Conservation (phyloP, 2,113 vertebrate species). For the Eolophus roseicapilla region DNA sequence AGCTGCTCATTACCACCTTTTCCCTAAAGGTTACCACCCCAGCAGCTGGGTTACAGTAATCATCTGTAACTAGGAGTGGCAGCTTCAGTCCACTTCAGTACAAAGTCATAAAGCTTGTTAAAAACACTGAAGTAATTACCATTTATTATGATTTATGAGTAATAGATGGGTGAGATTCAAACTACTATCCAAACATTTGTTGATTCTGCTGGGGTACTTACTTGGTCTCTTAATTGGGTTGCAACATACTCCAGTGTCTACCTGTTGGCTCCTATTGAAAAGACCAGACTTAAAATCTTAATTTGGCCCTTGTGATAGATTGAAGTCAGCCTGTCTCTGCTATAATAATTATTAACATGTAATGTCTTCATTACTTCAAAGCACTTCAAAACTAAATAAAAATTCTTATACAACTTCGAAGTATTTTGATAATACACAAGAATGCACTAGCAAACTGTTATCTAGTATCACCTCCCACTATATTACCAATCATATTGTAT, state of each 20-base stretch:
- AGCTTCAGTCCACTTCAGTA: neutral
- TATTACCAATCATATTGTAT: neutral
- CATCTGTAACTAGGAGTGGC: neutral
- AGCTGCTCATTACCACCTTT: neutral
- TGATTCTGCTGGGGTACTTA: neutral
- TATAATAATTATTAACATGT: neutral
- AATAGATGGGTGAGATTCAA: neutral
- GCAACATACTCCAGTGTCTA: neutral
- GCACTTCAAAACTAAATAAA: neutral
- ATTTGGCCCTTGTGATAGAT: neutral
- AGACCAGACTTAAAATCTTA: neutral
- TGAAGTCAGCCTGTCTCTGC: neutral
- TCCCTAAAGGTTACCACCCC: neutral
- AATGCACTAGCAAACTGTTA: neutral
- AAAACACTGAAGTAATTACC: neutral
- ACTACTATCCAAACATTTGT: neutral
- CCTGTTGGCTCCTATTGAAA: neutral
- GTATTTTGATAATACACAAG: neutral
- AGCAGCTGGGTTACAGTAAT: neutral
- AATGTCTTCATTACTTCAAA: neutral
- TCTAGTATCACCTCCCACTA: neutral
- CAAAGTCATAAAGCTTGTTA: neutral
- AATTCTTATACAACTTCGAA: neutral
- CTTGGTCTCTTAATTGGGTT: neutral
- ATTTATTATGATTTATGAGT: neutral